Evolutionary conservation across 2,888 invertebrate genomes (phyloP).

Genomic region (Caenorhabditis drosophilae): DNA sequence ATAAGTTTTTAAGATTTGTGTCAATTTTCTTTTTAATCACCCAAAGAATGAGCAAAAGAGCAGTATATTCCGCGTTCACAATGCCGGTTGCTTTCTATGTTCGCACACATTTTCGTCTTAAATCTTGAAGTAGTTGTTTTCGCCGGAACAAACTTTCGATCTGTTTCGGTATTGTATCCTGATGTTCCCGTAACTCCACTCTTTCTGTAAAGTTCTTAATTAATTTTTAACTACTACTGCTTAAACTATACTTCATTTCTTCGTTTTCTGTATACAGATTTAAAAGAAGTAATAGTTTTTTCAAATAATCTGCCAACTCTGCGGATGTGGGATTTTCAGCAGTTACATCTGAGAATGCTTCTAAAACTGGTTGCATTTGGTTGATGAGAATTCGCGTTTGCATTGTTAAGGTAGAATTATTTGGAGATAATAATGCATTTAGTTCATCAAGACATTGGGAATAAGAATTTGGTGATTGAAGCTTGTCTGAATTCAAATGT

Average conservation of each 20-base stretch:
- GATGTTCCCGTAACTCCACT: too few species aligned
- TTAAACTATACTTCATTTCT: too few species aligned
- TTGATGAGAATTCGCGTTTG: conserved; percentile 6
- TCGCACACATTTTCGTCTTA: conserved; percentile 54
- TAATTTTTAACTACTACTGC: too few species aligned
- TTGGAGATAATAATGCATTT: neutral
- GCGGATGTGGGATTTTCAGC: neutral
- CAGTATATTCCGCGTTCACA: conserved; percentile 2
- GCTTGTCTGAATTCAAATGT: conserved; percentile 46
- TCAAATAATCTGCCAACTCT: neutral
- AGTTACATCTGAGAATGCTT: conserved; percentile 9
- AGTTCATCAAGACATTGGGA: conserved; percentile 42
- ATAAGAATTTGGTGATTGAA: conserved; percentile 43
- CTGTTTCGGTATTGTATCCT: too few species aligned
- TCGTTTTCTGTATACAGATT: neutral
- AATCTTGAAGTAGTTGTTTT: conserved; percentile 14
- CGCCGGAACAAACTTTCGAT: too few species aligned
- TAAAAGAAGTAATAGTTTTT: neutral
- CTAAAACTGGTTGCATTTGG: conserved; percentile 28
- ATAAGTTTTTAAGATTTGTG: too few species aligned
- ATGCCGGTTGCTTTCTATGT: neutral
- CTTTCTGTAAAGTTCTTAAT: too few species aligned
- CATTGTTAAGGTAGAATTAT: neutral
- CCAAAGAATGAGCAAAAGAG: conserved; percentile 5
- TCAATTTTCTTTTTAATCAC: too few species aligned